Evolutionary conservation across 1,140 invertebrate species (phyloP).

Genomic region (Hetaerina americana): DNA sequence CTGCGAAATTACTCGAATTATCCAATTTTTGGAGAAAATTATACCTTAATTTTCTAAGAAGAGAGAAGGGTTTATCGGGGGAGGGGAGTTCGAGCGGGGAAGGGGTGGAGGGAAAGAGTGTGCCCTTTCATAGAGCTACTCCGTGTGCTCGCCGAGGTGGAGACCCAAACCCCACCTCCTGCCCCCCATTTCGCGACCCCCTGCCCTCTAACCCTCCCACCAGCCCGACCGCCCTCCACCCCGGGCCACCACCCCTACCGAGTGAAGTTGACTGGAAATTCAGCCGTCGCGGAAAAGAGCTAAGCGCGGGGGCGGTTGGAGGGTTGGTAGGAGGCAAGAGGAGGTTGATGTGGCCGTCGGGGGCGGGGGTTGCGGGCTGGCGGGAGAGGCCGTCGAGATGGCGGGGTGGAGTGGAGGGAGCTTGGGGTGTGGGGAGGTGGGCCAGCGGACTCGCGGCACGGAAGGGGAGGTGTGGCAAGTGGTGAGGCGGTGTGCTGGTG

Average conservation of each 20-base stretch:
- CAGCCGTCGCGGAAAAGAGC: background rate
- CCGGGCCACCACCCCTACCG: background rate
- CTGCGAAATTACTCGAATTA: slow-evolving; percentile 18
- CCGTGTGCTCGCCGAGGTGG: background rate
- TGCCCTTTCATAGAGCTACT: background rate
- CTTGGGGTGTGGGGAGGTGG: too few relatives aligned
- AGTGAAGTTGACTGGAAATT: slow-evolving; percentile 7
- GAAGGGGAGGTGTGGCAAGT: too few relatives aligned
- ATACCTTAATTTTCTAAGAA: slow-evolving; percentile 17
- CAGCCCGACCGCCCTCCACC: too few relatives aligned
- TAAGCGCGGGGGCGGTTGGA: background rate
- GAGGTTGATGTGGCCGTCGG: too few relatives aligned
- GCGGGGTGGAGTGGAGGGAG: too few relatives aligned
- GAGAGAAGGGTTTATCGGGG: slow-evolving; percentile 12
- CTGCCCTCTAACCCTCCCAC: too few relatives aligned
- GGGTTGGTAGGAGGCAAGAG: background rate
- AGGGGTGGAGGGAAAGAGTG: too few relatives aligned
- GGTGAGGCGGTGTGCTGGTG: too few relatives aligned
- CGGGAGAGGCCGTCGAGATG: too few relatives aligned
- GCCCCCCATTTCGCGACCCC: too few relatives aligned
- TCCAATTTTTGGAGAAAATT: slow-evolving; percentile 16
- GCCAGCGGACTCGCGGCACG: too few relatives aligned
- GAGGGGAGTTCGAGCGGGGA: background rate
- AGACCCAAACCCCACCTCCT: background rate
- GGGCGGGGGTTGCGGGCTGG: too few relatives aligned